Percentiles rank a stretch among this genome's conserved stretches.
Evolutionary conservation across 2,113 vertebrate species (phyloP).

Genomic region (Coracopsis vasa): DNA sequence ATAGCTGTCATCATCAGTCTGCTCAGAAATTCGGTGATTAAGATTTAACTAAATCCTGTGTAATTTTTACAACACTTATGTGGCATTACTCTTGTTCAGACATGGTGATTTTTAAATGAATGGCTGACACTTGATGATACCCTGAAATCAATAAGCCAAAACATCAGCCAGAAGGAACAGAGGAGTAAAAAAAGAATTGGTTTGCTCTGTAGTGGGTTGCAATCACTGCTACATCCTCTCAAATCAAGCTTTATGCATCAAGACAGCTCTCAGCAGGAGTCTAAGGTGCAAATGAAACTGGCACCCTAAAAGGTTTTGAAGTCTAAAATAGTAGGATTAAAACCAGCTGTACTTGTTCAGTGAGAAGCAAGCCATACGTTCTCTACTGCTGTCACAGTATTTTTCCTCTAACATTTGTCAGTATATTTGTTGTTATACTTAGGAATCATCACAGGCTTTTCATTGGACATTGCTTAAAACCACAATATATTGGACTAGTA

Average conservation of each 20-base stretch:
- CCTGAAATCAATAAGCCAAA: constrained; percentile 17
- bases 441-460: not conserved
- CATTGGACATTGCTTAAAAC: not conserved
- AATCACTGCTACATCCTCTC: not conserved
- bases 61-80: not conserved
- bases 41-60: not conserved
- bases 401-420: not conserved
- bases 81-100: not conserved
- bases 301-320: not conserved
- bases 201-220: not conserved
- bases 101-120: not conserved
- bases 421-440: not conserved
- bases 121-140: not conserved
- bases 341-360: not conserved
- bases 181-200: not conserved
- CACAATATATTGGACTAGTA: not conserved
- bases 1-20: constrained; percentile 46
- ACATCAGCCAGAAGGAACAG: not conserved
- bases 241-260: not conserved
- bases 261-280: fast-evolving
- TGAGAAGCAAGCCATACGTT: not conserved
- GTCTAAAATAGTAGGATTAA: not conserved
- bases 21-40: constrained; percentile 21
- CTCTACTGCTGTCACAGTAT: not conserved
- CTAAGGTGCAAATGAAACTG: not conserved